Conservation (phyloP, 2,797 vertebrate genomes). For the Pogoniulus pusillus region DNA sequence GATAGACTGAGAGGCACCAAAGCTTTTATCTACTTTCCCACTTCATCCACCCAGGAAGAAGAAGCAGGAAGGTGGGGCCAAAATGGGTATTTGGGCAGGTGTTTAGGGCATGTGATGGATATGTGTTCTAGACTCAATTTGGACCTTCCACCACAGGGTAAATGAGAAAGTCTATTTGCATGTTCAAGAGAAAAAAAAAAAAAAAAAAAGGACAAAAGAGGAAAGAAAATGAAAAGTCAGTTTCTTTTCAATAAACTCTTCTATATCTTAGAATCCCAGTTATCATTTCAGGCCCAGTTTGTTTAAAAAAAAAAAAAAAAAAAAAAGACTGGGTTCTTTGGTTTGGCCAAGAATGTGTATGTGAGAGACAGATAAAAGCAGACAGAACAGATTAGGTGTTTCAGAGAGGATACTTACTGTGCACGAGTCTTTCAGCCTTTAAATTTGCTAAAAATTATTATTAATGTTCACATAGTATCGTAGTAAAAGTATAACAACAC, state of each 20-base stretch:
- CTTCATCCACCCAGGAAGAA: too few species aligned
- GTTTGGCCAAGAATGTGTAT: neutral
- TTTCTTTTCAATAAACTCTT: rapidly evolving
- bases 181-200: neutral
- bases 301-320: neutral
- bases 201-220: neutral
- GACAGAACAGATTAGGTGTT: neutral
- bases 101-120: too few species aligned
- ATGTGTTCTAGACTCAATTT: too few species aligned
- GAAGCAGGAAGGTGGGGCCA: too few species aligned
- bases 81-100: too few species aligned
- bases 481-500: neutral
- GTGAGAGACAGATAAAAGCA: neutral
- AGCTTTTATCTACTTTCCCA: too few species aligned
- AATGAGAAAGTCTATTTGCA: neutral
- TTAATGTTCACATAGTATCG: neutral
- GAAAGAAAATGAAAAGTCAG: neutral
- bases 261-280: neutral
- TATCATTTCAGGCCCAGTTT: neutral
- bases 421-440: neutral
- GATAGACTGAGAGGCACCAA: too few species aligned
- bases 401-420: neutral
- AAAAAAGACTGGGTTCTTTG: rapidly evolving
- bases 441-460: neutral
- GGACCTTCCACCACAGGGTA: too few species aligned